Evolutionary conservation across 2,113 vertebrate genomes (phyloP).

Genomic region (Poeciliopsis retropinna): DNA sequence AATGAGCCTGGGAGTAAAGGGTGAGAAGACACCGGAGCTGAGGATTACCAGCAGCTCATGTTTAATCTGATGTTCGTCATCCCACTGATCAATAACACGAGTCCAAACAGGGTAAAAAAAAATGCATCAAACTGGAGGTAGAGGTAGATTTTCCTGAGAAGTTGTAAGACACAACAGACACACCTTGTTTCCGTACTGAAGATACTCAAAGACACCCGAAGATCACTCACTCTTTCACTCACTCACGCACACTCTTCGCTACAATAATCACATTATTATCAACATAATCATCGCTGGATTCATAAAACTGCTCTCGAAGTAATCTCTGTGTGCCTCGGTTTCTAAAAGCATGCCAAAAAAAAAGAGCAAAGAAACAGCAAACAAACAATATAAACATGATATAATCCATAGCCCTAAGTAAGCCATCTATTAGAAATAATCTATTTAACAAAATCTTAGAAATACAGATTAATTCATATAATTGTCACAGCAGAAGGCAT

Average conservation of each 20-base stretch:
- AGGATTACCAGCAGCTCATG: conserved; percentile 3
- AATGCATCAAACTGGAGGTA: conserved; percentile 80
- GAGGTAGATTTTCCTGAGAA: conserved; percentile 85
- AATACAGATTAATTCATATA: conserved; percentile 73
- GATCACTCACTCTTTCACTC: conserved; percentile 6
- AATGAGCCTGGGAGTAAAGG: conserved; percentile 21
- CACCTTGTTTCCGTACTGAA: conserved; percentile 62
- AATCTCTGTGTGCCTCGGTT: conserved; percentile 64
- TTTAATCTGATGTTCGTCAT: conserved; percentile 11
- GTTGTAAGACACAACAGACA: conserved; percentile 62
- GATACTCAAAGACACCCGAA: conserved; percentile 50
- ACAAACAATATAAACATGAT: conserved; percentile 56
- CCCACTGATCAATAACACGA: conserved; percentile 66
- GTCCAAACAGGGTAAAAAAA: conserved; percentile 59
- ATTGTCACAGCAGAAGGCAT: conserved; percentile 83
- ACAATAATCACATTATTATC: conserved; percentile 61
- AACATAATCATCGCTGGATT: conserved; percentile 48
- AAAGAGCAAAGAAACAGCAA: conserved; percentile 46
- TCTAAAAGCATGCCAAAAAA: conserved; percentile 55
- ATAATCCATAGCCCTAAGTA: conserved; percentile 68
- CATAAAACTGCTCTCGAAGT: conserved; percentile 63
- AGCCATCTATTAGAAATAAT: conserved; percentile 63
- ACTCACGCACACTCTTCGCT: conserved; percentile 32
- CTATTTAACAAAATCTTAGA: conserved; percentile 69
- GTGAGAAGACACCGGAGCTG: background rate